These are phyloP conservation scores for Lytechinus variegatus DNA, from an alignment of 35 echinoderm and acorn worm species.

Conservation along the genomic window DNA sequence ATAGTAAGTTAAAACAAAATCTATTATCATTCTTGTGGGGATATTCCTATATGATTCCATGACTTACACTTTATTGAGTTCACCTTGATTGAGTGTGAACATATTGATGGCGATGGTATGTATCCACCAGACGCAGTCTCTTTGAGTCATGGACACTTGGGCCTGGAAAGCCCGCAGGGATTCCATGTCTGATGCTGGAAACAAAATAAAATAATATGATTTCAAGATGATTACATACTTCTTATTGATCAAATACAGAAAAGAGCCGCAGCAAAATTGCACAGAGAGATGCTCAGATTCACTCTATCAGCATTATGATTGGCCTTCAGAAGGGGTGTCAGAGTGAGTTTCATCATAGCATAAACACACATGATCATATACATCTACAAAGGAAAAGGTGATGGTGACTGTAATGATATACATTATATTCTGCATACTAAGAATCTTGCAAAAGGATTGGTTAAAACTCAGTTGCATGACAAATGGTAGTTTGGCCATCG, in stretches of 20 bases:
- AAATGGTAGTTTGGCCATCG: too few relatives aligned
- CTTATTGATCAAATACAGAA: too few relatives aligned
- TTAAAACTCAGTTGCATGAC: too few relatives aligned
- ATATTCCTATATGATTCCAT: too few relatives aligned
- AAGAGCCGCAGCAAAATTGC: too few relatives aligned
- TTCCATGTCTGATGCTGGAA: conserved; percentile 65
- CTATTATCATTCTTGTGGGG: too few relatives aligned
- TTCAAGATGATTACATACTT: background rate
- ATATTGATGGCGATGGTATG: conserved; percentile 91
- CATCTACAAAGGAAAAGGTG: too few relatives aligned
- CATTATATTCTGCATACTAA: too few relatives aligned
- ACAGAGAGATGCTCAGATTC: background rate
- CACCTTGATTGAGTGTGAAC: conserved; percentile 79
- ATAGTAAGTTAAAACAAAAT: too few relatives aligned
- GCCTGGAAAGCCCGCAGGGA: conserved; percentile 78
- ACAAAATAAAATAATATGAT: background rate
- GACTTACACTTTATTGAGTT: conserved; percentile 78
- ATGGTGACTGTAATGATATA: too few relatives aligned
- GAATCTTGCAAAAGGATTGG: too few relatives aligned
- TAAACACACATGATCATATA: too few relatives aligned
- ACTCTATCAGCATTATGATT: background rate
- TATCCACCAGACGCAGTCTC: conserved; percentile 94
- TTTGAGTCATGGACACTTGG: conserved; percentile 83
- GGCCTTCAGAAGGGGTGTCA: conserved; percentile 15
- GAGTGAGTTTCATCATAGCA: background rate